Evolutionary conservation across 23 tunicate species (phyloP).

Genomic region (Trididemnum clinides): DNA sequence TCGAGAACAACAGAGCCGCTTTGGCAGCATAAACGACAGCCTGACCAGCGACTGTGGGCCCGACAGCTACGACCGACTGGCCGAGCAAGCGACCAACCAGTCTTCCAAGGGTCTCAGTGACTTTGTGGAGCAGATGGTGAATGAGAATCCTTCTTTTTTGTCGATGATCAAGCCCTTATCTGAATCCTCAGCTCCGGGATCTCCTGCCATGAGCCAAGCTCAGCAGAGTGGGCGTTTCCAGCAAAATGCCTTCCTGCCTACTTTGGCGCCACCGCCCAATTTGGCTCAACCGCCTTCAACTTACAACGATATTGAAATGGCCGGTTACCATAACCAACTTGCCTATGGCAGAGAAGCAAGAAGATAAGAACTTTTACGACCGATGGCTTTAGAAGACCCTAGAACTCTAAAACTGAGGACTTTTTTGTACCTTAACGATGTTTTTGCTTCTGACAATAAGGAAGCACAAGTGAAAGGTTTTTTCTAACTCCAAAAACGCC

Average conservation of each 20-base stretch:
- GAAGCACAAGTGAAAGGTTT: too few relatives aligned
- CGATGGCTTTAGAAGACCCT: too few relatives aligned
- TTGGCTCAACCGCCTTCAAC: neutral
- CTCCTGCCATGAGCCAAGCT: neutral
- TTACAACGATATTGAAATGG: conserved; percentile 14
- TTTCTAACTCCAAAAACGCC: too few relatives aligned
- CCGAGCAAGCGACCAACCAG: conserved; percentile 65
- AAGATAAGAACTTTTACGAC: too few relatives aligned
- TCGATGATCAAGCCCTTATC: neutral
- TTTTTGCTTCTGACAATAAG: too few relatives aligned
- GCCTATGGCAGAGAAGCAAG: neutral
- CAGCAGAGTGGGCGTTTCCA: conserved; percentile 37
- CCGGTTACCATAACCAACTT: neutral
- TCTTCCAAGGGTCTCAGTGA: conserved; percentile 60
- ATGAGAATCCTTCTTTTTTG: neutral
- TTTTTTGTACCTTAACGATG: too few relatives aligned
- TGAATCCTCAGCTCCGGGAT: conserved; percentile 6
- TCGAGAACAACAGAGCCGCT: conserved; percentile 51
- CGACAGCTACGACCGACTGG: conserved; percentile 73
- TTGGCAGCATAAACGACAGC: conserved; percentile 56
- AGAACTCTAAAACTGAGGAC: too few relatives aligned
- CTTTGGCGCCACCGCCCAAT: neutral
- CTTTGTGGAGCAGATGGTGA: conserved; percentile 29
- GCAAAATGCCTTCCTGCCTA: conserved; percentile 10
- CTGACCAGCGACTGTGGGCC: conserved; percentile 60